Evolutionary conservation across 2,113 vertebrate genomes (phyloP).

Genomic region (Sakesphorus luctuosus): DNA sequence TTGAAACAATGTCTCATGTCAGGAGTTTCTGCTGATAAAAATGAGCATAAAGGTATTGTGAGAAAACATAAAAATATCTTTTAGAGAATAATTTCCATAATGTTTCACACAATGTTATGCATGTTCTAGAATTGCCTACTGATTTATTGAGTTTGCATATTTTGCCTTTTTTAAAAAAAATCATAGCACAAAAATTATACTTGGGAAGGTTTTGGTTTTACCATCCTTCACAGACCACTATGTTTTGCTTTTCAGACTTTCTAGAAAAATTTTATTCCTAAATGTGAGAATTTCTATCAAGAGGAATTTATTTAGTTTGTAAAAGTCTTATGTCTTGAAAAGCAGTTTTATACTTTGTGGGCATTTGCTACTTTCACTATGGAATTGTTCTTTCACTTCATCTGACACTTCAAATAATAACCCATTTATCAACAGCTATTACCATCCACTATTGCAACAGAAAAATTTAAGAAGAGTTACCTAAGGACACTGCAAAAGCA

Average conservation of each 20-base stretch:
- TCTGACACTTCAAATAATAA: constrained; percentile 5
- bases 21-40: not conserved
- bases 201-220: not conserved
- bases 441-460: not conserved
- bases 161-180: not conserved
- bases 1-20: not conserved
- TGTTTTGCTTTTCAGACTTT: not conserved
- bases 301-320: not conserved
- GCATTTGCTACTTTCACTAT: not conserved
- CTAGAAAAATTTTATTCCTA: not conserved
- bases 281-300: not conserved
- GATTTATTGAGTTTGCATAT: not conserved
- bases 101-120: not conserved
- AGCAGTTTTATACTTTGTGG: not conserved
- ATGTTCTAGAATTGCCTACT: not conserved
- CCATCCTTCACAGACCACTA: not conserved
- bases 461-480: not conserved
- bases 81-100: not conserved
- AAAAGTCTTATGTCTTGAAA: not conserved
- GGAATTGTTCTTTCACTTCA: not conserved
- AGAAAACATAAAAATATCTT: not conserved
- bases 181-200: not conserved
- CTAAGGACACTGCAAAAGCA: not conserved
- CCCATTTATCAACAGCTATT: not conserved
- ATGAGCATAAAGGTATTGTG: not conserved